Conservation (phyloP, 2,113 vertebrate genomes). For the Chaenocephalus aceratus region DNA sequence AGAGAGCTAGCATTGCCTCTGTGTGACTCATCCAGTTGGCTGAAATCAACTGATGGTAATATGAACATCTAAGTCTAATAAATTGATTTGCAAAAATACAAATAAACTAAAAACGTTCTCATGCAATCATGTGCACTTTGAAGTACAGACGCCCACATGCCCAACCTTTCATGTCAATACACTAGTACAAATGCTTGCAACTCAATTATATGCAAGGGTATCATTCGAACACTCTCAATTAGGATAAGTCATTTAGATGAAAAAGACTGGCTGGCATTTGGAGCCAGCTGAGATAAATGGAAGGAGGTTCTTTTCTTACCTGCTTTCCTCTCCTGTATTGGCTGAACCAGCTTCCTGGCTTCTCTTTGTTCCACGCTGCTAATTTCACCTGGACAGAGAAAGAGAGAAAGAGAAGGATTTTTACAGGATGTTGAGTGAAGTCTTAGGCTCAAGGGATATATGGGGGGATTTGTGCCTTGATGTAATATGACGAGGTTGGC, state of each 20-base stretch:
- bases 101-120: conserved; percentile 10
- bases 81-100: conserved; percentile 25
- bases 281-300: conserved; percentile 42
- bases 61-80: conserved; percentile 18
- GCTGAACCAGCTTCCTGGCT: conserved; percentile 92
- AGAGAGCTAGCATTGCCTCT: conserved; percentile 7
- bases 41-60: conserved; percentile 36
- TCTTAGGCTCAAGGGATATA: conserved; percentile 35
- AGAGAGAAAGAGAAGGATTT: not conserved
- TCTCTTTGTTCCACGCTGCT: conserved; percentile 92
- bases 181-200: not conserved
- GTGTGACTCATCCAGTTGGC: conserved; percentile 44
- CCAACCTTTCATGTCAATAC: not conserved
- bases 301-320: conserved; percentile 76
- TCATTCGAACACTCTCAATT: conserved; percentile 19
- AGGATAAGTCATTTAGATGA: conserved; percentile 30
- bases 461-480: conserved; percentile 45
- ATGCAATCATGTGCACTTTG: not conserved
- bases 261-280: conserved; percentile 28
- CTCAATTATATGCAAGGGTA: conserved; percentile 20
- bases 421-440: conserved; percentile 14
- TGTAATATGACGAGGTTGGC: conserved; percentile 34
- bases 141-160: not conserved
- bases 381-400: conserved; percentile 87
- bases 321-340: conserved; percentile 90